Evolutionary conservation across 2,113 vertebrate genomes (phyloP), one percentile per base, ranked within the genome.

Genomic region (western clawed frog (Xenopus tropicalis)): DNA sequence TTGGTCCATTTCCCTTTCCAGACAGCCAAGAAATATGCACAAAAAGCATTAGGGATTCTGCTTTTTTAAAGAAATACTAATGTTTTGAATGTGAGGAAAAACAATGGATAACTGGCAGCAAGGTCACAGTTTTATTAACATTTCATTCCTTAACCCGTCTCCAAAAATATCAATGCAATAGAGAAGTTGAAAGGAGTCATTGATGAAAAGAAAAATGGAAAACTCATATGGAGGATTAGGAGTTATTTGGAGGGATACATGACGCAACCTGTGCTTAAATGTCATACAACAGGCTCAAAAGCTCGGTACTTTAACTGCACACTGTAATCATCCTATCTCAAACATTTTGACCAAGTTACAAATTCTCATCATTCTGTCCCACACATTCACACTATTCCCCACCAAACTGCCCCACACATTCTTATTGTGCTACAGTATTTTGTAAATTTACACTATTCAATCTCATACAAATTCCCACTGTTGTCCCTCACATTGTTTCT

Each of bases 21-120:
- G 14, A 61, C 3, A 20, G 48, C 66, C 54, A 69, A 54, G 29
- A 63, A 59, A 61, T 29, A 51, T 17, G 11, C 29, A 66, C n/a
- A 4, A 25, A 72, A 23, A 73, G 19, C 21, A 70, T 24, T 24
- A 25, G 12, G 44, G 56, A 74, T 24, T 24, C 23, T 58, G 22
- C 56, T 22, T 59, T 64, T 44, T 44, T 14, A 17, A 54, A n/a
- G 19, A 54, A 54, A 22, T 21, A 22, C 23, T 52, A 67, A 67
- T 44, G 44, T 20, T 44, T 3, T 25, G 14, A 21, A 29, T 74
- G 56, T 66, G 44, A 51, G 37, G 22, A 37, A 20, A 44, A 25
- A 44, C 29, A 37, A 37, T 37, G 29, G 29, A 7, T 37, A 8
- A 37, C 29, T n/a, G 54, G 14, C 20, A 57, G 3, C 2, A 14